These are phyloP conservation scores for Whitmania pigra DNA, from an alignment of 1,140 invertebrate species.

Conservation along the genomic window DNA sequence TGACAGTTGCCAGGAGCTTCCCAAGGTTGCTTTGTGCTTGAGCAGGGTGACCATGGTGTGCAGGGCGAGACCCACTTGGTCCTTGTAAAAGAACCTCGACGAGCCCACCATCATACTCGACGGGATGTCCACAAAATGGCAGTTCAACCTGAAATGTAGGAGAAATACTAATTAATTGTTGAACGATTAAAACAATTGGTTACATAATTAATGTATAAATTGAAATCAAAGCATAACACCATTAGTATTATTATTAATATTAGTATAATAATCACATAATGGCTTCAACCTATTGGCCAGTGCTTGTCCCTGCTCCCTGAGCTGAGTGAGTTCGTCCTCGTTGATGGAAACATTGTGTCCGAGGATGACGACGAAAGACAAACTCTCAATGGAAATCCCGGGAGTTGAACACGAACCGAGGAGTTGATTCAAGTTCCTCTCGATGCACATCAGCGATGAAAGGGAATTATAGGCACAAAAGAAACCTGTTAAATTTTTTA, in stretches of 20 bases:
- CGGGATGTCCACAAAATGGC: slow-evolving; percentile 71
- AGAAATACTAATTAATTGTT: too few species aligned
- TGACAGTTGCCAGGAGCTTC: slow-evolving; percentile 46
- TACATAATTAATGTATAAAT: too few species aligned
- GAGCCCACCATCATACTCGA: slow-evolving; percentile 47
- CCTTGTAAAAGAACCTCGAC: slow-evolving; percentile 46
- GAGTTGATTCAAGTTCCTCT: slow-evolving; percentile 61
- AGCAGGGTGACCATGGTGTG: slow-evolving; percentile 62
- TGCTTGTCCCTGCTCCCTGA: slow-evolving; percentile 77
- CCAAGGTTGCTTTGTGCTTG: slow-evolving; percentile 55
- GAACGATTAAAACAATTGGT: too few species aligned
- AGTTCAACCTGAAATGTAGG: slow-evolving; percentile 54
- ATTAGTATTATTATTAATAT: too few species aligned
- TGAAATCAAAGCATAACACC: too few species aligned
- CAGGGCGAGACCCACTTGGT: slow-evolving; percentile 58
- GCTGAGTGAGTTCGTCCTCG: slow-evolving; percentile 64
- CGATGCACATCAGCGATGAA: slow-evolving; percentile 77
- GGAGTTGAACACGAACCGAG: not conserved
- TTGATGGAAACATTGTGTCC: slow-evolving; percentile 68
- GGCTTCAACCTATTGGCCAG: slow-evolving; percentile 63
- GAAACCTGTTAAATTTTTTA: slow-evolving; percentile 37
- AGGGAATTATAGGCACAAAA: slow-evolving; percentile 72
- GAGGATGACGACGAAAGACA: slow-evolving; percentile 79
- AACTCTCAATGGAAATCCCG: slow-evolving; percentile 35
- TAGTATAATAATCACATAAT: too few species aligned